Evolutionary conservation across 2,113 vertebrate genomes (phyloP).

Genomic region (Petroica traversi): DNA sequence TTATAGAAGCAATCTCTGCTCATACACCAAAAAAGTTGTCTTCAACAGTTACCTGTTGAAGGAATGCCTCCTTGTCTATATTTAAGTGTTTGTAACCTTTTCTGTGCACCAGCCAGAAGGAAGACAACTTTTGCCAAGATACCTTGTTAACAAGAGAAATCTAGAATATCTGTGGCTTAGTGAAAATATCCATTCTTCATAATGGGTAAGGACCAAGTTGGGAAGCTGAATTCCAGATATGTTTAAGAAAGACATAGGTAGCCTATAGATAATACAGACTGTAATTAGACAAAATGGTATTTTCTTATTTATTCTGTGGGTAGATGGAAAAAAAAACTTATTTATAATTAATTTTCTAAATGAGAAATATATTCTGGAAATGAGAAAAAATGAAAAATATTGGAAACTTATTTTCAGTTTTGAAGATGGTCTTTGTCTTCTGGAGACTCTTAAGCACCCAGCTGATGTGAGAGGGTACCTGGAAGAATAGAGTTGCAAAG

Average conservation of each 20-base stretch:
- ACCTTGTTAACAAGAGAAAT: not conserved
- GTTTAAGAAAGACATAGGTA: not conserved
- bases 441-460: not conserved
- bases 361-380: not conserved
- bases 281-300: not conserved
- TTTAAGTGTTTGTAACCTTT: not conserved
- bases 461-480: not conserved
- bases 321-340: not conserved
- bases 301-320: not conserved
- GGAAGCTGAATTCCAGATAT: not conserved
- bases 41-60: not conserved
- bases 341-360: not conserved
- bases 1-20: not conserved
- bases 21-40: not conserved
- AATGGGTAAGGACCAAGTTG: not conserved
- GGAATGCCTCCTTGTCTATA: not conserved
- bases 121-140: not conserved
- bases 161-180: not conserved
- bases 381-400: not conserved
- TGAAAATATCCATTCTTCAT: not conserved
- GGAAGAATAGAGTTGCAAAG: not conserved
- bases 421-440: not conserved
- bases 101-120: not conserved
- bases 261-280: not conserved
- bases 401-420: not conserved